Evolutionary conservation across 2,113 vertebrate genomes (phyloP).

Genomic region (Anguilla rostrata): DNA sequence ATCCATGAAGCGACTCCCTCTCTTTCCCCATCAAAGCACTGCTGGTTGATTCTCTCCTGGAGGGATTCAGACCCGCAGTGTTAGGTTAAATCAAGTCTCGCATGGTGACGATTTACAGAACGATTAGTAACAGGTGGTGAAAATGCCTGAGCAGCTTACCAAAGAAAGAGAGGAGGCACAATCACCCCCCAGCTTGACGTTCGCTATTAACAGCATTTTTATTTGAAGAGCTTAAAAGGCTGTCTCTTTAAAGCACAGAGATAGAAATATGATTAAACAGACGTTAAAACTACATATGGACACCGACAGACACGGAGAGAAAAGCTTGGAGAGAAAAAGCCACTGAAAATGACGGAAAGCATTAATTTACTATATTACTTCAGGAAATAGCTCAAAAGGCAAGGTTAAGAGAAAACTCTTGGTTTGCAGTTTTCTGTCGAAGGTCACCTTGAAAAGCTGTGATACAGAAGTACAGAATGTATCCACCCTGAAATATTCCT

Average conservation of each 20-base stretch:
- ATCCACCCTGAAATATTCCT: background rate
- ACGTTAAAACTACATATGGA: conserved; percentile 48
- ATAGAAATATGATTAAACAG: conserved; percentile 44
- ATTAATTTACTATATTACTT: background rate
- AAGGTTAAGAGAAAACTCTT: background rate
- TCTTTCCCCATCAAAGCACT: conserved; percentile 39
- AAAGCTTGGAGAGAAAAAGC: conserved; percentile 2
- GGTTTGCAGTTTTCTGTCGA: background rate
- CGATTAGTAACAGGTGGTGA: conserved; percentile 72
- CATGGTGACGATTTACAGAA: conserved; percentile 56
- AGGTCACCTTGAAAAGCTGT: background rate
- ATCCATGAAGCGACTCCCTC: conserved; percentile 73
- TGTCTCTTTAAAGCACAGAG: conserved; percentile 48
- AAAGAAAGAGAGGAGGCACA: conserved; percentile 31
- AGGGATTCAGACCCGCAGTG: conserved; percentile 55
- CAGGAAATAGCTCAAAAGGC: background rate
- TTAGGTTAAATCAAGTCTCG: conserved; percentile 61
- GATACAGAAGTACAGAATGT: background rate
- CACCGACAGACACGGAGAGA: conserved; percentile 41
- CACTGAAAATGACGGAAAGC: background rate
- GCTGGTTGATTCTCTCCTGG: conserved; percentile 51
- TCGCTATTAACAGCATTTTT: conserved; percentile 24
- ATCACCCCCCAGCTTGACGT: background rate
- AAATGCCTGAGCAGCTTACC: conserved; percentile 58
- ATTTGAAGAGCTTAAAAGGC: conserved; percentile 21